Evolutionary conservation across 2,797 vertebrate species (phyloP).

Genomic region (Ammospiza maritima): DNA sequence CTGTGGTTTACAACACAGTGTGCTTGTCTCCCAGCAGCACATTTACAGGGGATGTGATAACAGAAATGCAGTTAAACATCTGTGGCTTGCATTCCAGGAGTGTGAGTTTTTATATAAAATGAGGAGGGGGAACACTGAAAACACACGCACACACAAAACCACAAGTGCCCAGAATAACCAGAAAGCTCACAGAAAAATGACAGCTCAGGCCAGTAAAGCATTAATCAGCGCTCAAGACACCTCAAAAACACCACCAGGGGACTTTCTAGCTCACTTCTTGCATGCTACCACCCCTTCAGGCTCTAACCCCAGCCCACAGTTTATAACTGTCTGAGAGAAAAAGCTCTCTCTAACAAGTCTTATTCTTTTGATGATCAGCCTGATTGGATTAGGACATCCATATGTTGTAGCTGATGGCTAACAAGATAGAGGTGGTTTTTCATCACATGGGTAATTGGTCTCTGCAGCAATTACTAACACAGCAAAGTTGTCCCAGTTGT

Average conservation of each 20-base stretch:
- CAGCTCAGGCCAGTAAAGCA: not conserved
- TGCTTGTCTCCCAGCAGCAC: not conserved
- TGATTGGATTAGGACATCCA: constrained; percentile 29
- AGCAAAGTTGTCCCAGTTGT: not conserved
- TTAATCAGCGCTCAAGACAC: not conserved
- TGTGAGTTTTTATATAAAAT: not conserved
- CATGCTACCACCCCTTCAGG: not conserved
- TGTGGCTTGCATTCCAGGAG: not conserved
- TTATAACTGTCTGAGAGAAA: not conserved
- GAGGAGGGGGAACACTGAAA: fast-evolving
- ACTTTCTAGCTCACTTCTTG: not conserved
- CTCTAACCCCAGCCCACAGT: not conserved
- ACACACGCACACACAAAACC: not conserved
- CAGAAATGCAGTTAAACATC: not conserved
- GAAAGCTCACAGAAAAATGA: not conserved
- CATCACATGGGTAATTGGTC: constrained; percentile 17
- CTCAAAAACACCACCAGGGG: not conserved
- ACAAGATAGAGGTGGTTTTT: constrained; percentile 36
- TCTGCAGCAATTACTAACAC: not conserved
- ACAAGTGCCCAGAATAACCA: not conserved
- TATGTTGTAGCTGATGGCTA: constrained; percentile 24
- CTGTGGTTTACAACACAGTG: fast-evolving
- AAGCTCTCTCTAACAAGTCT: not conserved
- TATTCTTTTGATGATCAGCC: not conserved
- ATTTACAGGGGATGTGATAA: not conserved